A percentile compares a stretch with the other conserved stretches of the same genome.
These are phyloP conservation scores for Cetonia aurata DNA, from an alignment of 2,888 invertebrate genomes.

Conservation along the genomic window DNA sequence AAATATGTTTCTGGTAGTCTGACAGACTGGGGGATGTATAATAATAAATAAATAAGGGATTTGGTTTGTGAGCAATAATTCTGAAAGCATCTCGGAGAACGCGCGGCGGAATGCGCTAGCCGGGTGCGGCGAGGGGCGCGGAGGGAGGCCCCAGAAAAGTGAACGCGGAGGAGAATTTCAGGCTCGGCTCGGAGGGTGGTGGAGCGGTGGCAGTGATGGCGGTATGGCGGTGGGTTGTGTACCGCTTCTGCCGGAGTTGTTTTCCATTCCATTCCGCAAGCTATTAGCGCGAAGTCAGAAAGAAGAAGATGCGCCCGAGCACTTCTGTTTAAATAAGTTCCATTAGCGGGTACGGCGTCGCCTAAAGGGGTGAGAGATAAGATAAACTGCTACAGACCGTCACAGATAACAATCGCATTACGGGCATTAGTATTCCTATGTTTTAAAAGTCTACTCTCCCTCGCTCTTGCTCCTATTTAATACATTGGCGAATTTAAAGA, in stretches of 20 bases:
- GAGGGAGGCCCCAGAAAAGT: slow-evolving; percentile 21
- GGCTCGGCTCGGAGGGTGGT: slow-evolving; percentile 24
- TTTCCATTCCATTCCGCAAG: slow-evolving; percentile 62
- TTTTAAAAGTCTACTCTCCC: slow-evolving; percentile 32
- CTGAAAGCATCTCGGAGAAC: slow-evolving; percentile 44
- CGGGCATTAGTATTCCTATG: slow-evolving; percentile 44
- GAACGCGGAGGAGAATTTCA: slow-evolving; percentile 25
- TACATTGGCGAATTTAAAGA: slow-evolving; percentile 34
- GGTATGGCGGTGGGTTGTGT: slow-evolving; percentile 29
- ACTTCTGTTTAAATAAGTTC: slow-evolving; percentile 64
- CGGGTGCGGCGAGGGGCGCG: slow-evolving; percentile 3
- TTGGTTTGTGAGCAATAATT: slow-evolving; percentile 48
- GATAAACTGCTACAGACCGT: slow-evolving; percentile 45
- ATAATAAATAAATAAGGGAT: slow-evolving; percentile 48
- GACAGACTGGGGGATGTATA: slow-evolving; percentile 44
- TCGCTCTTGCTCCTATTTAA: slow-evolving; percentile 24
- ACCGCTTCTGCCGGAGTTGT: slow-evolving; percentile 53
- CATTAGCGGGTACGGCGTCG: slow-evolving; percentile 60
- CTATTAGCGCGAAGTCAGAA: slow-evolving; percentile 63
- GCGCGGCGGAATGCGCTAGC: slow-evolving; percentile 25
- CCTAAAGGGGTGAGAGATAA: slow-evolving; percentile 53
- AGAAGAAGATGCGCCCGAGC: slow-evolving; percentile 61
- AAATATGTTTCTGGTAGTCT: slow-evolving; percentile 44
- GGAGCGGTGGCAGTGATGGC: background rate
- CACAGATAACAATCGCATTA: slow-evolving; percentile 48